Percentiles rank a stretch among this genome's conserved stretches.
Evolutionary conservation across 2,888 invertebrate genomes (phyloP).

Genomic region (Sphaeridia pumilis): DNA sequence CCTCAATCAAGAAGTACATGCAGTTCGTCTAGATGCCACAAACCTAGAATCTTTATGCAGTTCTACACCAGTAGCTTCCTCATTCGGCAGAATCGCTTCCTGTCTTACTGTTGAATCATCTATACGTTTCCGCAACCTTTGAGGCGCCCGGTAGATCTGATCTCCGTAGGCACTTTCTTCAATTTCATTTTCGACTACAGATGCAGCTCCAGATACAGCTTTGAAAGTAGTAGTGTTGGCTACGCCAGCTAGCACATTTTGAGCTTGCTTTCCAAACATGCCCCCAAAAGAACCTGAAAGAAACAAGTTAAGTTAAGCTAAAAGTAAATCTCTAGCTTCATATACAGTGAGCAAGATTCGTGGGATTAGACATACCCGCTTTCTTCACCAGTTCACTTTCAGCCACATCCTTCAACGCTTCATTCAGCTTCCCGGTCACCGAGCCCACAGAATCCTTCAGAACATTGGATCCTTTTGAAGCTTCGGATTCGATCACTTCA

Average conservation of each 20-base stretch:
- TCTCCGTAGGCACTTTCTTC: conserved; percentile 50
- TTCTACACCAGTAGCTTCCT: conserved; percentile 79
- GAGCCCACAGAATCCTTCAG: conserved; percentile 74
- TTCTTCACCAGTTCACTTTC: conserved; percentile 89
- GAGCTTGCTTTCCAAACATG: conserved; percentile 75
- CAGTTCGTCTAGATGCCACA: conserved; percentile 13
- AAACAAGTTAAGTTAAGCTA: neutral
- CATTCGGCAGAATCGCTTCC: conserved; percentile 54
- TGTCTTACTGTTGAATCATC: conserved; percentile 48
- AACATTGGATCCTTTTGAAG: conserved; percentile 67
- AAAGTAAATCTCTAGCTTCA: neutral
- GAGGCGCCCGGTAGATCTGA: conserved; percentile 65
- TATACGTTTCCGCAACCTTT: conserved; percentile 59
- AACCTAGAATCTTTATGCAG: conserved; percentile 87
- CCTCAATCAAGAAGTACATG: neutral
- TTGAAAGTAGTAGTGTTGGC: conserved; percentile 78
- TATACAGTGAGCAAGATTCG: neutral
- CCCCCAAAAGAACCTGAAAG: conserved; percentile 53
- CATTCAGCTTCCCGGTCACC: conserved; percentile 74
- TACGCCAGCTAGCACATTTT: conserved; percentile 72
- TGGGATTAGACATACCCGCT: conserved; percentile 47
- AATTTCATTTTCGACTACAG: conserved; percentile 84
- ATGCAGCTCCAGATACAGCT: conserved; percentile 71
- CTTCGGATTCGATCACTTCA: conserved; percentile 88
- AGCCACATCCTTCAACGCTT: conserved; percentile 82